Conservation (phyloP, 1,140 invertebrate genomes). For the Cotesia glomerata region DNA sequence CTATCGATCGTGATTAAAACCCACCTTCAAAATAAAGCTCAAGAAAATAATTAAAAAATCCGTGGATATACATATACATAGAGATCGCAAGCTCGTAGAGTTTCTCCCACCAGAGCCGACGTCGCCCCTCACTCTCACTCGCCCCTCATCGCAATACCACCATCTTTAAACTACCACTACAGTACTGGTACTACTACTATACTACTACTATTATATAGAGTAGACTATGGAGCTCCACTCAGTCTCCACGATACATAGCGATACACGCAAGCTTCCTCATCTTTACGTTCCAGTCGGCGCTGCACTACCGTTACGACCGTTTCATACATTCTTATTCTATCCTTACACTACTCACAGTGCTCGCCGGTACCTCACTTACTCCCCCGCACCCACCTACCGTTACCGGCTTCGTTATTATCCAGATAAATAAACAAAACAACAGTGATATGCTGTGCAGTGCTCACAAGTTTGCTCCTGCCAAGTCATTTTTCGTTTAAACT, state of each 20-base stretch:
- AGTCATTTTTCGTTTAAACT: too few species aligned
- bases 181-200: background rate
- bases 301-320: conserved; percentile 12
- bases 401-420: too few species aligned
- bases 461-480: too few species aligned
- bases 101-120: background rate
- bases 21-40: too few species aligned
- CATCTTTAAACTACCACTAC: conserved; percentile 16
- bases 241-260: conserved; percentile 59
- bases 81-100: background rate
- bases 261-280: conserved; percentile 56
- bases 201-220: background rate
- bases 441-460: too few species aligned
- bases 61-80: conserved; percentile 27
- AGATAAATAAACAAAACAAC: too few species aligned
- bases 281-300: conserved; percentile 47
- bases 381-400: too few species aligned
- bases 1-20: too few species aligned
- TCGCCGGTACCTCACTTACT: conserved; percentile 44
- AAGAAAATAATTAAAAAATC: too few species aligned
- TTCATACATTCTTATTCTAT: conserved; percentile 39
- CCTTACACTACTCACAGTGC: background rate
- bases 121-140: background rate
- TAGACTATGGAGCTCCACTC: background rate
- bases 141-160: conserved; percentile 1